Percentiles rank a stretch among this genome's conserved stretches.
Conservation (phyloP, 2,797 vertebrate genomes). For the Lindbergichthys nudifrons region DNA sequence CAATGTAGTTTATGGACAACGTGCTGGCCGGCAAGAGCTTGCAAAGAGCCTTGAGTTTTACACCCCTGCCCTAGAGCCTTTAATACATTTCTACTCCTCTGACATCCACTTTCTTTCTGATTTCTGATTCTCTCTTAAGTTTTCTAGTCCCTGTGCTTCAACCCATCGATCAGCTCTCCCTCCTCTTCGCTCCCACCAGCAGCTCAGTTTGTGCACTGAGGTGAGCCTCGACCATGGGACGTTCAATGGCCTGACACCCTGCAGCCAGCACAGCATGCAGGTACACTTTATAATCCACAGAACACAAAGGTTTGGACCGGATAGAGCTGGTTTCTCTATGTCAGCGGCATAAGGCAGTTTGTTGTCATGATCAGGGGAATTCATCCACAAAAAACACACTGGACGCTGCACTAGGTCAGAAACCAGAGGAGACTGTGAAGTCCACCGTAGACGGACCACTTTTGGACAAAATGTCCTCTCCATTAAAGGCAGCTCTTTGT, state of each 20-base stretch:
- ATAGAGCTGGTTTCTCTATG: conserved; percentile 9
- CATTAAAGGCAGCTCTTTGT: no score
- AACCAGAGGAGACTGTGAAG: no score
- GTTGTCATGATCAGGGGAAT: conserved; percentile 28
- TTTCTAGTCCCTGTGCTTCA: conserved; percentile 52
- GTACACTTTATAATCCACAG: conserved; percentile 50
- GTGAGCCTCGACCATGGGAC: conserved; percentile 29
- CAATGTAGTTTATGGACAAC: no score
- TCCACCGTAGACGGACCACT: no score
- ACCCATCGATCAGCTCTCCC: conserved; percentile 41
- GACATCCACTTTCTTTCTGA: background rate
- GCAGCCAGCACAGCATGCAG: conserved; percentile 71
- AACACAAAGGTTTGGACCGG: background rate
- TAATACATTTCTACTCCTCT: background rate
- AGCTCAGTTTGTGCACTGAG: conserved; percentile 53
- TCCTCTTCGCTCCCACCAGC: conserved; percentile 60
- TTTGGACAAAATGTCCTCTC: no score
- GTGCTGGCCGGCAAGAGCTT: no score
- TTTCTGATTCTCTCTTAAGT: conserved; percentile 34
- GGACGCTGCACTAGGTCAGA: no score
- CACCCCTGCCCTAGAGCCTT: no score
- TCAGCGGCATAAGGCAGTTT: conserved; percentile 17
- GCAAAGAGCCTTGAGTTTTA: no score
- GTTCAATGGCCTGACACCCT: conserved; percentile 65
- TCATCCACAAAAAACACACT: no score